phyloP scores from a whole-genome alignment of 2,797 vertebrate species.

The Catostomus latipinnis region DNA sequence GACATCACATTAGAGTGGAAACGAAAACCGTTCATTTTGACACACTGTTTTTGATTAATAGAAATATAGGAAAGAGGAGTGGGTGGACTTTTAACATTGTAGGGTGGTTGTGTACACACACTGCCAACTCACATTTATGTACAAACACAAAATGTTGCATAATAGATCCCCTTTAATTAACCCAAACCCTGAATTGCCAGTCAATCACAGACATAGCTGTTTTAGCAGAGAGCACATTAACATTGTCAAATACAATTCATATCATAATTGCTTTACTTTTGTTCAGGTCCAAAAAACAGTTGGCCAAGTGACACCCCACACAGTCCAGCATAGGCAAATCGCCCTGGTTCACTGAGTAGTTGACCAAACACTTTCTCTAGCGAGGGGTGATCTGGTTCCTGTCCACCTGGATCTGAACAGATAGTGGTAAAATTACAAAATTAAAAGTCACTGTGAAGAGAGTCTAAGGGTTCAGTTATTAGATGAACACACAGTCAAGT shows the following conservation, averaged over 20 bases:
- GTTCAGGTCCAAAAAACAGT: slow-evolving; percentile 84
- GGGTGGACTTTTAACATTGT: too few relatives aligned
- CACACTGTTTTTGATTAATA: too few relatives aligned
- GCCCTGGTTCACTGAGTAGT: slow-evolving; percentile 80
- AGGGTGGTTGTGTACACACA: too few relatives aligned
- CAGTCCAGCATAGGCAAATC: slow-evolving; percentile 87
- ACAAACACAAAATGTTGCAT: too few relatives aligned
- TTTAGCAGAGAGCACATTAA: not conserved
- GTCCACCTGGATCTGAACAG: slow-evolving; percentile 57
- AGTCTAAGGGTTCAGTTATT: not conserved
- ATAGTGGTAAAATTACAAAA: not conserved
- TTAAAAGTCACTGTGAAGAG: not conserved
- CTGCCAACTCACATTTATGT: too few relatives aligned
- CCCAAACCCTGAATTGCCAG: not conserved
- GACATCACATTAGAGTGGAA: too few relatives aligned
- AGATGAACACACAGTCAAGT: too few relatives aligned
- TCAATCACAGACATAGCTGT: not conserved
- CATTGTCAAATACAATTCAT: too few relatives aligned
- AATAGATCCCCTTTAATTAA: too few relatives aligned
- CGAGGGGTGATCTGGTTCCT: slow-evolving; percentile 54
- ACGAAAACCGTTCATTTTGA: too few relatives aligned
- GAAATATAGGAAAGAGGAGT: too few relatives aligned
- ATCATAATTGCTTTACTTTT: slow-evolving; percentile 71
- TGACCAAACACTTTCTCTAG: slow-evolving; percentile 63
- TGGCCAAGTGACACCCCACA: slow-evolving; percentile 84